Base-by-base conservation (phyloP, 1,140 invertebrate species). In the Mycetomoellerius zeteki region DNA sequence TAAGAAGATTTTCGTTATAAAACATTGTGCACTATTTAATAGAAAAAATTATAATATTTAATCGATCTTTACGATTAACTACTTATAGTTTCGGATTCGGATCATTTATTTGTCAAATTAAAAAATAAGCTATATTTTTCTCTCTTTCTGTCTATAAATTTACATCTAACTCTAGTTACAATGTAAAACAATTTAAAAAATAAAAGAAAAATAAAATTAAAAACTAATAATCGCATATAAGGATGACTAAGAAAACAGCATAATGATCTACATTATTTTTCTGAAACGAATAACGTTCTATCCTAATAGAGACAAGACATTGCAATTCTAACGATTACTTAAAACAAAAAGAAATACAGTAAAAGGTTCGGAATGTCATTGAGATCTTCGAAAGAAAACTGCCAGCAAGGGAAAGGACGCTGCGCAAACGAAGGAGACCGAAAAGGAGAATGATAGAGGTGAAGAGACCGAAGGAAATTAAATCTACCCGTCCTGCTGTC, bases 381-480 rank as follows among this genome's bases (percentile, higher is more conserved):
- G 33, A 33, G 24, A 84, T 75, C 33, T 93, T 78, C 88, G 85
- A 71, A 88, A 89, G 86, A 92, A 91, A 90, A 88, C 89, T 86
- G 76, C 67, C 87, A 88, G 80, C 86, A 88, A 91, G 91, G 88
- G 89, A 88, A 73, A 86, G 86, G 93, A 90, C 62, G 54, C 62
- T 7, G 30, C 16, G 43, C 37, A 58, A 58, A 43, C 19, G 47
- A 47, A 56, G 37, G 30, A 33, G n/a, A 50, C 27, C 19, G 33
- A 52, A 75, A 78, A 85, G 24, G 52, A 43, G 69, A 67, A 85
- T 58, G 78, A 71, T 54, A 54, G 24, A 37, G 43, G 56, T 47
- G 60, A 84, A 81, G 64, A 47, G 64, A 87, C 75, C 71, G 87
- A 89, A 87, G 88, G 86, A 93, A 94, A 94, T 94, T 94, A 92